phyloP scores from a whole-genome alignment of 2,113 vertebrate genomes.

The Hymenochirus boettgeri region DNA sequence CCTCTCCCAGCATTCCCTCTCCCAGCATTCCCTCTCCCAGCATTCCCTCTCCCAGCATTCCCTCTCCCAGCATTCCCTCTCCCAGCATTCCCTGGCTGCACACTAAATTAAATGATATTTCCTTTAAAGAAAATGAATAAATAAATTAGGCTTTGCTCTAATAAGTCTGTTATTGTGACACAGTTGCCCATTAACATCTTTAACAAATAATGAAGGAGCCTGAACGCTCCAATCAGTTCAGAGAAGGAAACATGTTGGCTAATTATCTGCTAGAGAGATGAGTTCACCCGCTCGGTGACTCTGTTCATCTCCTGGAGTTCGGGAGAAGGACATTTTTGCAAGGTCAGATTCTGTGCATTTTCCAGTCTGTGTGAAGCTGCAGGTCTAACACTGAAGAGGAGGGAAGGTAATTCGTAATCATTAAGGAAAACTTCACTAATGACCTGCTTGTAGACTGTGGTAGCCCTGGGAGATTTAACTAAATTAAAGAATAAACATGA shows the following conservation, averaged over 20 bases:
- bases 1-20: too few species aligned
- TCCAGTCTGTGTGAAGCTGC: conserved; percentile 25
- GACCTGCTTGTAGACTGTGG: not conserved
- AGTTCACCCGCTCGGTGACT: not conserved
- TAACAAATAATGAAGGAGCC: not conserved
- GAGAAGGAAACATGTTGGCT: conserved; percentile 12
- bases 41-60: too few species aligned
- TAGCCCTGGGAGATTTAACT: conserved; percentile 13
- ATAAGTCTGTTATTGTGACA: too few species aligned
- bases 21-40: too few species aligned
- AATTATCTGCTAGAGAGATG: conserved; percentile 18
- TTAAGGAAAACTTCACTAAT: conserved; percentile 7
- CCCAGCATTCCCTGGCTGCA: too few species aligned
- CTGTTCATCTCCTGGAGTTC: not conserved
- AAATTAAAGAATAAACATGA: not conserved
- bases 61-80: too few species aligned
- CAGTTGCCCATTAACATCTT: too few species aligned
- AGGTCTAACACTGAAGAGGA: conserved; percentile 4
- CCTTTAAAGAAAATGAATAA: too few species aligned
- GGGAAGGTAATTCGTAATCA: conserved; percentile 14
- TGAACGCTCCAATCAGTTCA: not conserved
- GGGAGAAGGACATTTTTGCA: conserved; percentile 18
- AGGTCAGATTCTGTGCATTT: conserved; percentile 31
- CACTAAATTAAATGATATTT: too few species aligned
- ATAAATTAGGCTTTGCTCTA: too few species aligned